These are phyloP conservation scores for Ochotona curzoniae DNA, from an alignment of 2,113 vertebrate genomes.

Conservation along the genomic window DNA sequence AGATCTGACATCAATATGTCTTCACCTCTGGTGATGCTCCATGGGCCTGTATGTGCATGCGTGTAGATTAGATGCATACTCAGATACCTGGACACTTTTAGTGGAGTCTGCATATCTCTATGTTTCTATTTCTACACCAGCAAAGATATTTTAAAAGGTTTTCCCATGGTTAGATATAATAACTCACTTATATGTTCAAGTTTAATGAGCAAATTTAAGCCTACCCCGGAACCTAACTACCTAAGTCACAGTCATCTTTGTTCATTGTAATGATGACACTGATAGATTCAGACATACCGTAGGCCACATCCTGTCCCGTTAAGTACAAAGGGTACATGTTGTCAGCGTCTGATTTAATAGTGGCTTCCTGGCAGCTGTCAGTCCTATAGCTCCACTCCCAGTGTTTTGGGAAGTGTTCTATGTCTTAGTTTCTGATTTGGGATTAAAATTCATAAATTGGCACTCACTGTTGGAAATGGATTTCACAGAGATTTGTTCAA, in stretches of 20 bases:
- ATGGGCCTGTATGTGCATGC: neutral
- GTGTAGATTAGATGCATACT: constrained; percentile 1
- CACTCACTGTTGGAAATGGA: neutral
- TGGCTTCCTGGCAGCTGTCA: neutral
- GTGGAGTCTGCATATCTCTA: neutral
- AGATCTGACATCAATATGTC: neutral
- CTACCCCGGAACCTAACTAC: neutral
- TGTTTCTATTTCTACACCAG: neutral
- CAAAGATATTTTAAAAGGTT: neutral
- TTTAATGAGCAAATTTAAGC: neutral
- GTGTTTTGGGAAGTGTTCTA: neutral
- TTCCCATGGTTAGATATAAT: neutral
- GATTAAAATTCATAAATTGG: constrained; percentile 6
- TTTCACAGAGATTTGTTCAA: constrained; percentile 18
- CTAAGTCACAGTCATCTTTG: neutral
- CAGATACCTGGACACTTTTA: neutral
- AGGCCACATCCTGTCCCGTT: neutral
- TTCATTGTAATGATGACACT: neutral
- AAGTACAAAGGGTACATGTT: neutral
- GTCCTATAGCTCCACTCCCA: neutral
- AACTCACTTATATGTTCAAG: neutral
- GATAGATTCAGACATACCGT: neutral
- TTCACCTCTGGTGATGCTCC: neutral
- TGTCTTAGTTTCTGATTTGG: constrained; percentile 15
- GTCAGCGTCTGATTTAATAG: neutral